Conservation (phyloP, 2,888 invertebrate species). For the Epistrophe grossulariae region DNA sequence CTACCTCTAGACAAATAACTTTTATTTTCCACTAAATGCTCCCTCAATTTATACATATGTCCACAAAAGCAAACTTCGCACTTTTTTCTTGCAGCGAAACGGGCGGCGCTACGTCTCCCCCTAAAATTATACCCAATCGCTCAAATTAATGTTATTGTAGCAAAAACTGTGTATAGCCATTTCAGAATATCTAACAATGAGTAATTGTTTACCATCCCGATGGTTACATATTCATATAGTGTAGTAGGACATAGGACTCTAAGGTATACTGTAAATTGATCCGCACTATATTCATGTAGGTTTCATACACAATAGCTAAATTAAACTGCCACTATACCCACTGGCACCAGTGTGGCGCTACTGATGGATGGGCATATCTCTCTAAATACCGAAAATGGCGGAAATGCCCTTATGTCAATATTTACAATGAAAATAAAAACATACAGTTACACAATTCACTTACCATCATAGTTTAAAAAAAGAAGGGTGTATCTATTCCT, state of each 20-base stretch:
- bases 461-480: slow-evolving; percentile 46
- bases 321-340: neutral
- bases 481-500: slow-evolving; percentile 40
- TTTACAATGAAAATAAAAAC: slow-evolving; percentile 48
- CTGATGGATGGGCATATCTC: neutral
- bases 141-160: slow-evolving; percentile 10
- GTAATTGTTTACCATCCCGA: slow-evolving; percentile 62
- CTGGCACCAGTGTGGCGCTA: neutral
- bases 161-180: slow-evolving; percentile 9
- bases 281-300: slow-evolving; percentile 13
- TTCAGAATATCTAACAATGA: slow-evolving; percentile 33
- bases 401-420: slow-evolving; percentile 58
- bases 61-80: slow-evolving; percentile 5
- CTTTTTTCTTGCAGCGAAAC: neutral
- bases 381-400: slow-evolving; percentile 1
- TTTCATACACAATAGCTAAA: neutral
- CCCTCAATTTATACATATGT: slow-evolving; percentile 8
- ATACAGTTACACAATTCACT: slow-evolving; percentile 55
- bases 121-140: neutral
- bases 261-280: slow-evolving; percentile 1
- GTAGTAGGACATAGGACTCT: neutral
- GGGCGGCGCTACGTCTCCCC: neutral
- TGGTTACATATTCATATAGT: slow-evolving; percentile 22
- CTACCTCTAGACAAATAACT: slow-evolving; percentile 3
- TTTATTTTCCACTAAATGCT: slow-evolving; percentile 16